phyloP scores from a whole-genome alignment of 2,888 invertebrate genomes.

The Uropetala carovei region DNA sequence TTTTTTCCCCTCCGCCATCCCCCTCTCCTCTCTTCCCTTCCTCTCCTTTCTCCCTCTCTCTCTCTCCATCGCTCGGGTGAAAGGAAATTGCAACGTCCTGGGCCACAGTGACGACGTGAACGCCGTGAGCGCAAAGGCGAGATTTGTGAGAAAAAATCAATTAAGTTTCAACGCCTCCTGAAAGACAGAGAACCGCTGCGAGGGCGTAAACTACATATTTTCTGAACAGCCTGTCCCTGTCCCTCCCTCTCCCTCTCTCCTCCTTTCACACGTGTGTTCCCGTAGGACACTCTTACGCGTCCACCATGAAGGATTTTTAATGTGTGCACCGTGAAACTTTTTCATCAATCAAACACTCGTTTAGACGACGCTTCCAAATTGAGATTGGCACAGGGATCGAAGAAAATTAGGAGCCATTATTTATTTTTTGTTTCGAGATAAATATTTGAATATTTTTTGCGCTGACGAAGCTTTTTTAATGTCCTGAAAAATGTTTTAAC shows the following conservation, averaged over 20 bases:
- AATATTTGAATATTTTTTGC: neutral
- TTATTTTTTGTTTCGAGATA: slow-evolving; percentile 1
- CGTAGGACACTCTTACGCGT: neutral
- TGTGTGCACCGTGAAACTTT: neutral
- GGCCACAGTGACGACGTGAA: neutral
- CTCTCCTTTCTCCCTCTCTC: neutral
- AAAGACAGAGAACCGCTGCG: too few relatives aligned
- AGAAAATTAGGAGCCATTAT: slow-evolving; percentile 15
- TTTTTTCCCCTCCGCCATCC: neutral
- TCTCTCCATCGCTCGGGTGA: neutral
- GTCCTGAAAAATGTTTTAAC: too few relatives aligned
- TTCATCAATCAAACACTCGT: slow-evolving; percentile 43
- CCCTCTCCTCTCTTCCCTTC: neutral
- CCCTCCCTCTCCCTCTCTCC: too few relatives aligned
- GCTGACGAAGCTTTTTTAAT: neutral
- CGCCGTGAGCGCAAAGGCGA: neutral
- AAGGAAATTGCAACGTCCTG: slow-evolving; percentile 7
- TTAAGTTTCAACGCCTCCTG: neutral
- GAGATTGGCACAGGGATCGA: slow-evolving; percentile 50
- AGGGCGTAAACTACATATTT: too few relatives aligned
- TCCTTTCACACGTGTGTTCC: too few relatives aligned
- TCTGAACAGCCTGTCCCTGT: too few relatives aligned
- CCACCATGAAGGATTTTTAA: neutral
- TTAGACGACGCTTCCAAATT: slow-evolving; percentile 23
- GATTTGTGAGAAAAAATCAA: slow-evolving; percentile 10